Base-by-base conservation (phyloP, 2,888 invertebrate species). In the Drosophila mercatorum region DNA sequence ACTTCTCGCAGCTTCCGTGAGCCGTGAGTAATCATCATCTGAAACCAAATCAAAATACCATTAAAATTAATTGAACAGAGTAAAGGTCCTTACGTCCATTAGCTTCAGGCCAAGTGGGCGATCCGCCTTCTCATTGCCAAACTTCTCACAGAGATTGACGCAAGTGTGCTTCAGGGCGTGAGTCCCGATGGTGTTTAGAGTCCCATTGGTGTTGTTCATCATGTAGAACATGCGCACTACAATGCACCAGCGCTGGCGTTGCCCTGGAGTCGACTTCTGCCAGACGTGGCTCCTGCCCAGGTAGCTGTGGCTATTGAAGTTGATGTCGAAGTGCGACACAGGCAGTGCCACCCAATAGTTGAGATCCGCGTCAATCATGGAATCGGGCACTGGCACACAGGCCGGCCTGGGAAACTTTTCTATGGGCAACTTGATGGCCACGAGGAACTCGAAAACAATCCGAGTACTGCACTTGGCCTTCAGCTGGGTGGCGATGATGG, bases 141-240 rank as follows among this genome's bases (percentile, higher is more conserved):
- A 60, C 17, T 10, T 41, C 46, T 72, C 70, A 11, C 56, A 56
- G 8, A 64, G 51, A 59, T 60, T 60, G 0, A 72, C 38, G 46
- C 70, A 70, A 10, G 70, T 72, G 41, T 72, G 72, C 36, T 72
- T 72, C 3, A 70, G 44, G 6, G 64, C 28, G 34, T 72, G 70
- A 8, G 46, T 57, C 2, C 59, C 63, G 34, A 56, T 57, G 59
- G 70, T 70, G 40, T 31, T 38, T 0, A 69, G 43, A 2, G 69
- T 58, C 8, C 36, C 56, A 46, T 70, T 72, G 17, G 22, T 22
- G 0, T 8, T 36, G 46, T 55, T 70, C 22, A 72, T 43, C 47
- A 28, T 55, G 46, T 51, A 72, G 36, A 51, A 40, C 17, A 72
- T 28, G 5, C 70, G 72, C 17, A 72, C 44, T 17, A 56, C 52